These are phyloP conservation scores for Aphelocoma californica DNA, from an alignment of 2,797 vertebrate species.

Conservation along the genomic window DNA sequence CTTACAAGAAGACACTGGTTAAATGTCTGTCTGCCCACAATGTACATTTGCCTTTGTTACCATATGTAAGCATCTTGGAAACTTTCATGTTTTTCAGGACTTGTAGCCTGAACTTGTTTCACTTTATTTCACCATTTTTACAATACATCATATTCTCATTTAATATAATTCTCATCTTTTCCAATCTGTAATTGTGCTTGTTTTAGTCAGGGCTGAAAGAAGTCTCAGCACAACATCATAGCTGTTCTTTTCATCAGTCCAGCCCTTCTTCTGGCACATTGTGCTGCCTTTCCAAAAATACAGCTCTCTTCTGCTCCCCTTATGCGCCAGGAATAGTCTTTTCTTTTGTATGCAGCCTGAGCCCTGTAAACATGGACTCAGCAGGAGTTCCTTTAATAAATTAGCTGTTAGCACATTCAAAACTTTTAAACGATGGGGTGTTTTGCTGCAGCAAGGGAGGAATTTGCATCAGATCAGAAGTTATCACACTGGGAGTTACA, in stretches of 20 bases:
- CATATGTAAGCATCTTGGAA: neutral
- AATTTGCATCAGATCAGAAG: conserved; percentile 45
- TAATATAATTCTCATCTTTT: neutral
- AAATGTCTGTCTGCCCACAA: neutral
- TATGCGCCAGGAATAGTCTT: neutral
- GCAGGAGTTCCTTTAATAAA: conserved; percentile 48
- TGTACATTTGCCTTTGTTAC: neutral
- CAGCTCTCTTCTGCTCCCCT: neutral
- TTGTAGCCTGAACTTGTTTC: neutral
- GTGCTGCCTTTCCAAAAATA: conserved; percentile 20
- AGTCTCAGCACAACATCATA: neutral
- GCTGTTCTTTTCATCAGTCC: conserved; percentile 14
- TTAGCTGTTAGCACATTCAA: conserved; percentile 47
- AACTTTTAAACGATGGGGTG: conserved; percentile 17
- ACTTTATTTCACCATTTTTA: neutral
- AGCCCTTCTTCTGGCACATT: conserved; percentile 4
- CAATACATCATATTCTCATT: neutral
- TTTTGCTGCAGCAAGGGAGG: neutral
- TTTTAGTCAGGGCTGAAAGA: neutral
- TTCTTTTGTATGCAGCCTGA: neutral
- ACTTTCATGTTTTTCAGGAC: neutral
- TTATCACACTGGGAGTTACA: neutral
- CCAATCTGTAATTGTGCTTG: neutral
- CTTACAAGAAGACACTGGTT: neutral
- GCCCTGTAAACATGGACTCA: conserved; percentile 19